phyloP scores from a whole-genome alignment of 2,113 vertebrate genomes.

The Corythaixoides concolor region DNA sequence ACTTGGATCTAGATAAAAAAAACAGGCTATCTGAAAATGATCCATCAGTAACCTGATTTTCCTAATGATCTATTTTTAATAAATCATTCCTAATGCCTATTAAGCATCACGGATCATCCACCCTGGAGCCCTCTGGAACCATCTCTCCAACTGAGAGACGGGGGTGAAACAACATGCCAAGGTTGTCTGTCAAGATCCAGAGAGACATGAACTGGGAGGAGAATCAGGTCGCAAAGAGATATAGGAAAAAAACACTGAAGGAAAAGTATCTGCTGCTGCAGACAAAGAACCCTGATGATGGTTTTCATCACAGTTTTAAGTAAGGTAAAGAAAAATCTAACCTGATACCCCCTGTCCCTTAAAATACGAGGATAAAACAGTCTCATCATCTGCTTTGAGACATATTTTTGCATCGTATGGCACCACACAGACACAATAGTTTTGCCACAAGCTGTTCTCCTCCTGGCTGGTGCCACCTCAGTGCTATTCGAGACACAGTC shows the following conservation, averaged over 20 bases:
- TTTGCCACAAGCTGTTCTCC: background rate
- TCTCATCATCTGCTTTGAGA: background rate
- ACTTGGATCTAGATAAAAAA: background rate
- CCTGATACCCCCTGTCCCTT: background rate
- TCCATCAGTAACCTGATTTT: background rate
- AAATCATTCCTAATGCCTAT: background rate
- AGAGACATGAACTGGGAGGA: background rate
- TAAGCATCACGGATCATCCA: background rate
- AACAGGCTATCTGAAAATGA: background rate
- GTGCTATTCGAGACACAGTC: fast-evolving
- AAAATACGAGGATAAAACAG: background rate
- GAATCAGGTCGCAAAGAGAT: background rate
- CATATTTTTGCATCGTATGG: background rate
- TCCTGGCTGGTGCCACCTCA: background rate
- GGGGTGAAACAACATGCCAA: background rate
- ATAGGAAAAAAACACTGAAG: background rate
- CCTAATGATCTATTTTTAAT: background rate
- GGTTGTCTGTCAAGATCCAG: background rate
- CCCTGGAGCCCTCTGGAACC: background rate
- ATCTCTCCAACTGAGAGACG: background rate
- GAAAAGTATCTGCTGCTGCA: background rate
- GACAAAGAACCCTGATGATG: background rate
- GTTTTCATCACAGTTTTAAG: background rate
- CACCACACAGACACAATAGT: background rate
- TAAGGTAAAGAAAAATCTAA: background rate